Percentiles rank a stretch among this genome's conserved stretches.
Evolutionary conservation across 2,888 invertebrate genomes (phyloP).

Genomic region (Lottia scabra): DNA sequence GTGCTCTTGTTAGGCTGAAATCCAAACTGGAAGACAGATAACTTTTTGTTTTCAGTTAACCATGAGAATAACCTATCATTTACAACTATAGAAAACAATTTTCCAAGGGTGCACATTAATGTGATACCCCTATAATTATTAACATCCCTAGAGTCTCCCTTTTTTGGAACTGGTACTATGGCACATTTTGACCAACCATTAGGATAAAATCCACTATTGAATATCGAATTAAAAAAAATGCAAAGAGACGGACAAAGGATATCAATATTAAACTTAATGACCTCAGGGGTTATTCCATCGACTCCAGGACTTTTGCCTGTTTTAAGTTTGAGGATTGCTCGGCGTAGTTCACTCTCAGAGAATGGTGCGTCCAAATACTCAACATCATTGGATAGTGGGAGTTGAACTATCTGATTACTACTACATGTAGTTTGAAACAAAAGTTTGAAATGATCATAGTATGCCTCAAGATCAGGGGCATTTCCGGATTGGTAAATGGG

Average conservation of each 20-base stretch:
- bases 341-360: background rate
- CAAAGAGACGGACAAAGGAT: background rate
- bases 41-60: background rate
- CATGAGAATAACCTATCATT: background rate
- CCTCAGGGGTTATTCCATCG: background rate
- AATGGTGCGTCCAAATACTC: background rate
- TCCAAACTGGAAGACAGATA: background rate
- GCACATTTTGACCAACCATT: too few species aligned
- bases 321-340: background rate
- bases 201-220: too few species aligned
- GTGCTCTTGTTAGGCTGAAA: background rate
- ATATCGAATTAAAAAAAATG: too few species aligned
- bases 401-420: background rate
- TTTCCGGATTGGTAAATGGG: background rate
- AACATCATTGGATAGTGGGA: background rate
- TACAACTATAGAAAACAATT: conserved; percentile 1
- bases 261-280: background rate
- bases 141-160: background rate
- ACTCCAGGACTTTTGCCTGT: background rate
- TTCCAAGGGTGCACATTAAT: background rate
- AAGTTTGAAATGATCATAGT: background rate
- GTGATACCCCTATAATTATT: background rate
- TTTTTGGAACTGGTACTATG: too few species aligned
- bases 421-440: background rate
- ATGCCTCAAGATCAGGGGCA: background rate